A percentile compares a stretch with the other conserved stretches of the same genome.
These are phyloP conservation scores for Cephus spinipes DNA, from an alignment of 2,888 invertebrate genomes.

Conservation along the genomic window DNA sequence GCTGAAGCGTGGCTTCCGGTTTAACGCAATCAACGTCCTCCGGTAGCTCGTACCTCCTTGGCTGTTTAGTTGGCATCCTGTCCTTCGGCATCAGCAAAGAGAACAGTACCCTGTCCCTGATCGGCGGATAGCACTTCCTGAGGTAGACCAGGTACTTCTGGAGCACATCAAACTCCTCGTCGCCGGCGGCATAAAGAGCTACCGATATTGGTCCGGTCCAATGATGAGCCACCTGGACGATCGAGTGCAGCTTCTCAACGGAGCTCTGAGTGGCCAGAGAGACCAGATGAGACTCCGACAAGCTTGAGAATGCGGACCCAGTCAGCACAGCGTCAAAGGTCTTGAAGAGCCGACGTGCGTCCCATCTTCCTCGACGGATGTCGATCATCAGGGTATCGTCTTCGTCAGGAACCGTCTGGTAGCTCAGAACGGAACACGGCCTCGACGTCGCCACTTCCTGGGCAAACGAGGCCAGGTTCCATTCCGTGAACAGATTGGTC, in stretches of 20 bases:
- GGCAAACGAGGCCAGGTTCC: neutral
- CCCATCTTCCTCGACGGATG: slow-evolving; percentile 80
- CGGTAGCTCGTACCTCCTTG: slow-evolving; percentile 47
- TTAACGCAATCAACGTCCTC: slow-evolving; percentile 73
- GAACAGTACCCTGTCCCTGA: slow-evolving; percentile 80
- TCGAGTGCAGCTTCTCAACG: slow-evolving; percentile 82
- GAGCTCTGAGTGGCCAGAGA: slow-evolving; percentile 90
- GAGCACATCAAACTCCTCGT: slow-evolving; percentile 80
- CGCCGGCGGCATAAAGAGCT: slow-evolving; percentile 83
- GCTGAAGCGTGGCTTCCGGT: slow-evolving; percentile 74
- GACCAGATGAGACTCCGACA: slow-evolving; percentile 73
- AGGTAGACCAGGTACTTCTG: slow-evolving; percentile 82
- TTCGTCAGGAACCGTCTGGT: slow-evolving; percentile 39
- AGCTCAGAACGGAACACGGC: slow-evolving; percentile 40
- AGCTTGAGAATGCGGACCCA: slow-evolving; percentile 75
- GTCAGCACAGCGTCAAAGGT: slow-evolving; percentile 80
- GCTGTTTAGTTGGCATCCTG: slow-evolving; percentile 65
- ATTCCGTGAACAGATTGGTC: slow-evolving; percentile 52
- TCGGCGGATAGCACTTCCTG: slow-evolving; percentile 78
- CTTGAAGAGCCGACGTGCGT: slow-evolving; percentile 76
- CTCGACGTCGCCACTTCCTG: neutral
- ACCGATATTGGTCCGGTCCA: slow-evolving; percentile 90
- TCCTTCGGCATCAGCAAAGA: slow-evolving; percentile 80
- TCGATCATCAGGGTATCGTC: slow-evolving; percentile 69
- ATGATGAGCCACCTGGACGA: slow-evolving; percentile 82